Base-by-base conservation (phyloP, 2,797 vertebrate species). In the Eidolon dupreanum region DNA sequence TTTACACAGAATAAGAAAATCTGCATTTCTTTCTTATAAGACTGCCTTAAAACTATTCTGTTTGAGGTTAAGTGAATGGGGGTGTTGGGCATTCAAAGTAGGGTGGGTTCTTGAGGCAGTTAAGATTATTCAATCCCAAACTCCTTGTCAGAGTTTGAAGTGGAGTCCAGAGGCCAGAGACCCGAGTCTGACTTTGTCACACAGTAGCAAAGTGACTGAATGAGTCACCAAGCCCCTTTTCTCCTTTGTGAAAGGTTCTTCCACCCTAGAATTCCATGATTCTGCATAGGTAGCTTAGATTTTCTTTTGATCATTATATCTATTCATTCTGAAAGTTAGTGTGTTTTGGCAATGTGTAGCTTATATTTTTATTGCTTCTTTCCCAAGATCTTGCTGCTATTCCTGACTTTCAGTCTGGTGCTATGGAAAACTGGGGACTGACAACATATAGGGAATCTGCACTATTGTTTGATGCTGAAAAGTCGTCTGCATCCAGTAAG, bases 371-470 rank as follows among this genome's bases (percentile, higher is more conserved):
- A 26, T 66, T 74, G 12, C 20, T 90, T 94, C 8, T 24, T 74
- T 41, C 65, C 91, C 55, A 97, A 99, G 99, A 99, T 96, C 98
- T 99, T 92, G 99, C 99, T 57, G 99, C 99, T 24, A 99, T 99
- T 95, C 99, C 99, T 28, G 99, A 99, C 98, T 99, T 99, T 98
- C 98, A 99, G 97, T 98, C 98, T 1, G 99, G 99, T 43, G 99
- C 99, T 0, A 99, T 99, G 99, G 99, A 99, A 97, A 99, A 99
- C 98, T 99, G 99, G 99, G 99, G 99, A 24, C 98, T 99, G 98
- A 99, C 99, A 68, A 99, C 99, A 0, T 99, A 99, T 90, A 98
- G 99, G 90, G 99, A 99, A 97, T 98, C 99, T 0, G 59, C 84
- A 8, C 98, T 99, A 38, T 97, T 99, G 82, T 99, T 99, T 38